Evolutionary conservation across 2,888 invertebrate genomes (phyloP).

Genomic region (Slavum lentiscoides): DNA sequence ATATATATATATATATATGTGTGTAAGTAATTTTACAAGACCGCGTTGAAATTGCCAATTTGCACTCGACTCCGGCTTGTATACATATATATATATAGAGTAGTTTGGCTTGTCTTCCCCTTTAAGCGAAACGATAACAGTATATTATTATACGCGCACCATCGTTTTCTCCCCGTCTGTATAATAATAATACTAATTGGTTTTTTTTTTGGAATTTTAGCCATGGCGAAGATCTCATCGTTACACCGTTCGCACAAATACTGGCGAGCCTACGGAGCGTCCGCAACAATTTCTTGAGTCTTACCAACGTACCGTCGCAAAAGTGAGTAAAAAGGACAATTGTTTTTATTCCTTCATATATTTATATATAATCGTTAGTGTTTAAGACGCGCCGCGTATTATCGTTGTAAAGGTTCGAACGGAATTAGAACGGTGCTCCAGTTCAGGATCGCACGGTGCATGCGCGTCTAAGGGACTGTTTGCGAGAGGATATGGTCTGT

Average conservation of each 20-base stretch:
- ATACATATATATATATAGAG: too few relatives aligned
- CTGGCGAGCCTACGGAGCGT: conserved; percentile 98
- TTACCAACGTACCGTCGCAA: conserved; percentile 88
- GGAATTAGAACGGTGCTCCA: too few relatives aligned
- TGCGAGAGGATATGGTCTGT: too few relatives aligned
- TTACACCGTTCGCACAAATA: conserved; percentile 99
- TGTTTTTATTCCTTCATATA: too few relatives aligned
- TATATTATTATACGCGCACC: background rate
- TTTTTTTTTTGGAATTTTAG: conserved; percentile 63
- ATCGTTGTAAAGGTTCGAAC: too few relatives aligned
- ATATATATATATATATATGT: too few relatives aligned
- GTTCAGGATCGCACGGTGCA: too few relatives aligned
- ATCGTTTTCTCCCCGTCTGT: background rate
- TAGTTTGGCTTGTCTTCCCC: background rate
- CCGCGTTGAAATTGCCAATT: background rate
- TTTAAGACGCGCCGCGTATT: too few relatives aligned
- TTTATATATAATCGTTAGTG: background rate
- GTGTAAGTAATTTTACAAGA: too few relatives aligned
- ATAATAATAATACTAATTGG: background rate
- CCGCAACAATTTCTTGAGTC: conserved; percentile 94
- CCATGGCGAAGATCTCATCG: conserved; percentile 99
- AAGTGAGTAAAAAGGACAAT: conserved; percentile 72
- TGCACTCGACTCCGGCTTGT: background rate
- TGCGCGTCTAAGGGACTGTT: too few relatives aligned
- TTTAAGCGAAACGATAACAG: background rate